Percentiles rank a stretch among this genome's conserved stretches.
These are phyloP conservation scores for Chelonus insularis DNA, from an alignment of 1,140 invertebrate species.

Conservation along the genomic window DNA sequence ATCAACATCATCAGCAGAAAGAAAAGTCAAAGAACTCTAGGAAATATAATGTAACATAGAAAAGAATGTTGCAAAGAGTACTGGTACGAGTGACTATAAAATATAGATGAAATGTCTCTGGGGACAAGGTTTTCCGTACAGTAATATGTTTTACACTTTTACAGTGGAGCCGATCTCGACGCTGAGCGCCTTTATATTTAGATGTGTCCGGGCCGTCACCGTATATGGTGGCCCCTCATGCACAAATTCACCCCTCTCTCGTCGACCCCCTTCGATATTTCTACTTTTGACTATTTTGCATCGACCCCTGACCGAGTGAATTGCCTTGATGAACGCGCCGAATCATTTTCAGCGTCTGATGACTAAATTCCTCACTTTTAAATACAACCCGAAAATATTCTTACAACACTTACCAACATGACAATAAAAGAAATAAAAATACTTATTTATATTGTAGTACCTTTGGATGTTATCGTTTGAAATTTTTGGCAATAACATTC, in stretches of 20 bases:
- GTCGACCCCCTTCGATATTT: conserved; percentile 12
- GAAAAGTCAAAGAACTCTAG: too few species aligned
- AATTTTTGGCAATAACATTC: conserved; percentile 10
- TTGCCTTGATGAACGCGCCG: neutral
- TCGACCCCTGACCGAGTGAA: conserved; percentile 12
- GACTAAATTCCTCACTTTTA: too few species aligned
- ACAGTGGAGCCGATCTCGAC: conserved; percentile 38
- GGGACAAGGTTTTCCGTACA: conserved; percentile 9
- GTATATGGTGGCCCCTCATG: conserved; percentile 55
- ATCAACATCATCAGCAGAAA: too few species aligned
- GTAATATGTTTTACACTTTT: conserved; percentile 12
- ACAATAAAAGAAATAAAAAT: neutral
- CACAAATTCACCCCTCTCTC: conserved; percentile 36
- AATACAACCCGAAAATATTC: too few species aligned
- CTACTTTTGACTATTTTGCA: conserved; percentile 21
- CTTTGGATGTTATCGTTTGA: neutral
- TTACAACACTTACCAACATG: too few species aligned
- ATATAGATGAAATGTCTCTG: conserved; percentile 5
- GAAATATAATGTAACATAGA: too few species aligned
- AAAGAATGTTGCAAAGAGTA: neutral
- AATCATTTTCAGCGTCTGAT: conserved; percentile 1
- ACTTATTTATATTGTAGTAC: neutral
- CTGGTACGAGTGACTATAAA: too few species aligned
- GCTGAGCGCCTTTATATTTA: conserved; percentile 58
- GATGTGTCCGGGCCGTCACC: conserved; percentile 56